Percentiles rank a stretch among this genome's conserved stretches.
Conservation (phyloP, 2,797 vertebrate species). For the Melanogrammus aeglefinus region DNA sequence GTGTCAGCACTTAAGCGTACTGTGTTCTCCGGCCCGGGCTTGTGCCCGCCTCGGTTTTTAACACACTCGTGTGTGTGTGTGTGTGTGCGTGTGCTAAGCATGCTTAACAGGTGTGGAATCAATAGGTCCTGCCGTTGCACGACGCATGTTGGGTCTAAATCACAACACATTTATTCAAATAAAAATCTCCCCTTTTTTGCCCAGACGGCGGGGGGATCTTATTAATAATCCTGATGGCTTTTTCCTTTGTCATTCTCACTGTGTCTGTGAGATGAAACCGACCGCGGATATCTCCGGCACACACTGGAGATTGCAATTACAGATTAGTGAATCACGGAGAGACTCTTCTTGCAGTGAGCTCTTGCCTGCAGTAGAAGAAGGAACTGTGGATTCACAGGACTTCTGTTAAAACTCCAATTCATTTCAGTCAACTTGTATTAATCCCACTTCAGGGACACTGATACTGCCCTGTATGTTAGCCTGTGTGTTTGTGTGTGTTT, state of each 20-base stretch:
- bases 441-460: too few relatives aligned
- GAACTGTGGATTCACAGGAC: background rate
- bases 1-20: conserved; percentile 24
- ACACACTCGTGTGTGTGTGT: conserved; percentile 40
- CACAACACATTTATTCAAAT: conserved; percentile 61
- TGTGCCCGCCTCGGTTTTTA: conserved; percentile 55
- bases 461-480: background rate
- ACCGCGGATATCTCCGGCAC: conserved; percentile 58
- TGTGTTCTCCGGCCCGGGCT: conserved; percentile 16
- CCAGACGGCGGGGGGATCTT: conserved; percentile 45
- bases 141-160: conserved; percentile 54
- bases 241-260: conserved; percentile 47
- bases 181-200: conserved; percentile 25
- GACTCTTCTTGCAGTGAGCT: conserved; percentile 37
- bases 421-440: background rate
- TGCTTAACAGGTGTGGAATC: conserved; percentile 70
- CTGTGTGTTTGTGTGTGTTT: conserved; percentile 12
- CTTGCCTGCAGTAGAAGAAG: conserved; percentile 19
- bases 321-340: conserved; percentile 61
- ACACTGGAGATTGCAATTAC: conserved; percentile 63
- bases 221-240: conserved; percentile 58
- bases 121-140: conserved; percentile 62
- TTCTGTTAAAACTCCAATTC: background rate
- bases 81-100: conserved; percentile 33
- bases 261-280: conserved; percentile 59